Evolutionary conservation across 92 coral and sea anemone genomes (phyloP).

Genomic region (Siderastrea radians): DNA sequence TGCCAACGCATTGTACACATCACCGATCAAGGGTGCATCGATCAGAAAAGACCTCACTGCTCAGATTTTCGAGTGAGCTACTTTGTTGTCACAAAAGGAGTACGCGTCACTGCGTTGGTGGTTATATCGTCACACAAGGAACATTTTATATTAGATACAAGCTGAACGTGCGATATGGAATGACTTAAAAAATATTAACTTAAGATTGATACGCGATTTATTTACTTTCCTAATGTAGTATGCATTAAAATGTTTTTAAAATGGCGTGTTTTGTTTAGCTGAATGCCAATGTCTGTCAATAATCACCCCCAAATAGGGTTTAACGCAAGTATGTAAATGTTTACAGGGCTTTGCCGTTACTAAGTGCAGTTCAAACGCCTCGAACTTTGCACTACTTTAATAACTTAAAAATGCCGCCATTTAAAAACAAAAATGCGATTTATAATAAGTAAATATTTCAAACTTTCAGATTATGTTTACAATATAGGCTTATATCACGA

Average conservation of each 20-base stretch:
- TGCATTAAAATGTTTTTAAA: neutral
- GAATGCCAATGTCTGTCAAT: neutral
- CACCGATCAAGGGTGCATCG: neutral
- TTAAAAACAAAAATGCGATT: neutral
- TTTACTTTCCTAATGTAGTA: neutral
- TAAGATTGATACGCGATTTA: neutral
- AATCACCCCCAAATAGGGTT: conserved; percentile 15
- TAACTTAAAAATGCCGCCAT: neutral
- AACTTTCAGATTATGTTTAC: neutral
- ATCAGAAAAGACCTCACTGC: neutral
- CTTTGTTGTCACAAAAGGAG: conserved; percentile 10
- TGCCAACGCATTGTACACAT: neutral
- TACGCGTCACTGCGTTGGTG: conserved; percentile 38
- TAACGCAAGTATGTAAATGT: conserved; percentile 52
- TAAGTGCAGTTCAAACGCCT: conserved; percentile 13
- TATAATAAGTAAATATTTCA: neutral
- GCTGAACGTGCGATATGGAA: conserved; percentile 20
- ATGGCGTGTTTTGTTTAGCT: neutral
- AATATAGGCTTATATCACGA: neutral
- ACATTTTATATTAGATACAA: conserved; percentile 14
- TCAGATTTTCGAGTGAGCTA: neutral
- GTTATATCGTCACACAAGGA: conserved; percentile 22
- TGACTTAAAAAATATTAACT: conserved; percentile 1
- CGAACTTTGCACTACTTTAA: conserved; percentile 1
- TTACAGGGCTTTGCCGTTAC: conserved; percentile 41